These are phyloP conservation scores for Sciurus niger DNA, from an alignment of 2,113 vertebrate genomes.

Conservation along the genomic window DNA sequence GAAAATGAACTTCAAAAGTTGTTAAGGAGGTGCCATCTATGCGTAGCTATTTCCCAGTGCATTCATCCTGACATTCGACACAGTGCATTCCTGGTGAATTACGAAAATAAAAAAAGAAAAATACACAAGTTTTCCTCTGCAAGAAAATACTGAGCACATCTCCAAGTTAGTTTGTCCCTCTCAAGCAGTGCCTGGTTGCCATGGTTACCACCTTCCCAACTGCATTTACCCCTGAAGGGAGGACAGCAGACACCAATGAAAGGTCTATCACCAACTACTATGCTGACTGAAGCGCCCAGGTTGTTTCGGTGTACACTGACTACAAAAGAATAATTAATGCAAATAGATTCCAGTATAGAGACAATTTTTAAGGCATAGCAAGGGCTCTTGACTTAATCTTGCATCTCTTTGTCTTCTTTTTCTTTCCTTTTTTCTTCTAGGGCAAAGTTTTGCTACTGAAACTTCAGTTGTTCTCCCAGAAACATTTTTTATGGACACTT, in stretches of 20 bases:
- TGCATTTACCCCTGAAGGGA: neutral
- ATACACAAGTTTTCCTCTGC: slow-evolving; percentile 36
- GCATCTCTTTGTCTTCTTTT: neutral
- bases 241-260: neutral
- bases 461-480: slow-evolving; percentile 9
- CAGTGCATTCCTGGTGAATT: neutral
- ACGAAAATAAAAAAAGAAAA: neutral
- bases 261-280: neutral
- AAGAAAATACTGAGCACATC: slow-evolving; percentile 39
- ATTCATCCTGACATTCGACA: slow-evolving; percentile 12
- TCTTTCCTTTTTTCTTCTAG: neutral
- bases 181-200: neutral
- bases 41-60: neutral
- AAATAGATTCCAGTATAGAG: slow-evolving; percentile 38
- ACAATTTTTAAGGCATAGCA: slow-evolving; percentile 34
- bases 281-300: neutral
- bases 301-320: neutral
- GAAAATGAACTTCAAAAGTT: slow-evolving; percentile 24
- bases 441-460: slow-evolving; percentile 12
- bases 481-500: slow-evolving; percentile 23
- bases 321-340: slow-evolving; percentile 50
- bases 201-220: slow-evolving; percentile 6
- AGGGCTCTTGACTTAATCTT: neutral
- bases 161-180: slow-evolving; percentile 5
- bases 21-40: neutral